A percentile compares a stretch with the other conserved stretches of the same genome.
Conservation (phyloP, 2,113 vertebrate species). For the Phalacrocorax aristotelis region DNA sequence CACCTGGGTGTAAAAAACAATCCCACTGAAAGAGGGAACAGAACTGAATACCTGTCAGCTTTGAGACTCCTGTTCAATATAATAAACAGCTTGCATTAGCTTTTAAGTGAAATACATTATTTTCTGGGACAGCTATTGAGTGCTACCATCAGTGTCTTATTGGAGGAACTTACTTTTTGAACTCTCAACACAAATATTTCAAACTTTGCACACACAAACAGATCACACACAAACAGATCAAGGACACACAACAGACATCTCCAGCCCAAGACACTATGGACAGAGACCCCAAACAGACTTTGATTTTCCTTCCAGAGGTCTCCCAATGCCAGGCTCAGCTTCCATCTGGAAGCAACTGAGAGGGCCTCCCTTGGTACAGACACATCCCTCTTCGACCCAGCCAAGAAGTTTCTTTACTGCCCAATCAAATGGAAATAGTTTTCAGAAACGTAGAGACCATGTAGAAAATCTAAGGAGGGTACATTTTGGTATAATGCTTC, state of each 20-base stretch:
- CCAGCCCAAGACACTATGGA: neutral
- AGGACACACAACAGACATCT: neutral
- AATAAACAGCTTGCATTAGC: neutral
- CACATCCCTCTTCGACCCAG: neutral
- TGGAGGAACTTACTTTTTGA: neutral
- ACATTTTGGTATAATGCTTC: neutral
- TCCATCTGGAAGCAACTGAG: neutral
- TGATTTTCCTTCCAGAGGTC: neutral
- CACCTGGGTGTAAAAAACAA: neutral
- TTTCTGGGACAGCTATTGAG: neutral
- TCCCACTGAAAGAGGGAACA: neutral
- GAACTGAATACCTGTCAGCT: neutral
- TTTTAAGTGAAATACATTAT: neutral
- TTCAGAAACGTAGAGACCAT: neutral
- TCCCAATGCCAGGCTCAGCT: neutral
- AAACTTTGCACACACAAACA: neutral
- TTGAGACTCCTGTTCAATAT: neutral
- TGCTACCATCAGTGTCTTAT: neutral
- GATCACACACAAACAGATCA: neutral
- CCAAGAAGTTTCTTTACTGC: neutral
- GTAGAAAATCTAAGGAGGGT: neutral
- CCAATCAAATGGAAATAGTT: neutral
- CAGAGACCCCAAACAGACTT: neutral
- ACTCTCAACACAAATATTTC: neutral
- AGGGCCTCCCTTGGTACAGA: neutral